Base-by-base conservation (phyloP, 2,888 invertebrate species). In the Rhodophaea formosa region DNA sequence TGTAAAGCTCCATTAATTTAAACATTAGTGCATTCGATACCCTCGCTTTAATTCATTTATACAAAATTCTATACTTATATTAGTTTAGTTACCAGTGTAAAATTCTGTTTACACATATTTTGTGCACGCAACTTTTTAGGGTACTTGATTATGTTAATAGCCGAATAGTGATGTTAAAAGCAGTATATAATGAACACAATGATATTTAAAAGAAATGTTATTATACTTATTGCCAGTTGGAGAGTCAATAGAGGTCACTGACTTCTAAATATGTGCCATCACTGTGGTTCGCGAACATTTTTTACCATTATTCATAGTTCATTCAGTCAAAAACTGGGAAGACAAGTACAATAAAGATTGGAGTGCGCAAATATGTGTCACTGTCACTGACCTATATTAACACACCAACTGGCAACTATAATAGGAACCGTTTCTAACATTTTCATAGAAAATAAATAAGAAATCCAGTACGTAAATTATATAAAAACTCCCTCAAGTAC, bases 1-100 rank as follows among this genome's bases (percentile, higher is more conserved):
- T 57, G 63, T 70, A 70, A 71, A 73, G 71, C 72, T 69, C 12
- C 8, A 8, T 55, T 46, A 55, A 53, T 53, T 53, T 54, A 7
- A 32, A 44, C n/a, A 35, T 55, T 55, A 55, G 46, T 55, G 54
- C 54, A 55, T 23, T 46, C 15, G 35, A 16, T 44, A 39, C n/a
- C 29, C 45, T 55, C 45, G 45, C 44, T 55, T 32, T 7, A 45
- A 53, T 44, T 45, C 23, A 29, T 30, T 55, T 46, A 17, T 32
- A 55, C 35, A 55, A 46, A 30, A 32, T 16, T 15, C 14, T 29
- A 61, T 59, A 57, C 59, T 55, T 51, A 51, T 17, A 35, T 51
- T 35, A 16, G 6, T 35, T 39, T 17, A 15, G 15, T 35, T 35
- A 35, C 1, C 35, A 8, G 47, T 35, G 35, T 35, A 35, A 35